phyloP scores from a whole-genome alignment of 2,888 invertebrate genomes.

The Meteorus cinctellus region DNA sequence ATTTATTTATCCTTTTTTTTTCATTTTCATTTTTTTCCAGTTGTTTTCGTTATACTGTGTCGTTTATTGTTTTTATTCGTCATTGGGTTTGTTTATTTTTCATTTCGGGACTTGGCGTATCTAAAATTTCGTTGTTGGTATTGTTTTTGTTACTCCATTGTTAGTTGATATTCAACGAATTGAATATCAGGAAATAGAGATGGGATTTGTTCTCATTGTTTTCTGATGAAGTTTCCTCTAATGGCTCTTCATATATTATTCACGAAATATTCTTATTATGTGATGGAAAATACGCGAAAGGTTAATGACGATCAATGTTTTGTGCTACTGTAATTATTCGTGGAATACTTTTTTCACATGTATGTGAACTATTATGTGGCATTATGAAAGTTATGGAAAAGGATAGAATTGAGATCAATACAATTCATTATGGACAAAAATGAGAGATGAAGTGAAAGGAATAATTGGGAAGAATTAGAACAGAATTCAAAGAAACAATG shows the following conservation, averaged over 20 bases:
- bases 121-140: too few relatives aligned
- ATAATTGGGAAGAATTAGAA: neutral
- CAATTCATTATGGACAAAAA: neutral
- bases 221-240: too few relatives aligned
- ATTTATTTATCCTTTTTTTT: slow-evolving; percentile 26
- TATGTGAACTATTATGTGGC: neutral
- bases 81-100: neutral
- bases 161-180: too few relatives aligned
- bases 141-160: too few relatives aligned
- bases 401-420: neutral
- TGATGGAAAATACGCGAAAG: neutral
- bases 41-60: slow-evolving; percentile 11
- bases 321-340: neutral
- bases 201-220: too few relatives aligned
- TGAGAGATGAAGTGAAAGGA: neutral
- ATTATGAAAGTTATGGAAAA: neutral
- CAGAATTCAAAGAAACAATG: neutral
- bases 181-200: too few relatives aligned
- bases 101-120: neutral
- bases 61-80: neutral
- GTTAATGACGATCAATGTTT: neutral
- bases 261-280: neutral
- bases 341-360: neutral
- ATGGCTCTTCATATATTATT: too few relatives aligned
- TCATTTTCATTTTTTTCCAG: slow-evolving; percentile 31